Percentiles rank a stretch among this genome's conserved stretches.
phyloP scores from a whole-genome alignment of 1,140 invertebrate genomes.

The Nasonia vitripennis region DNA sequence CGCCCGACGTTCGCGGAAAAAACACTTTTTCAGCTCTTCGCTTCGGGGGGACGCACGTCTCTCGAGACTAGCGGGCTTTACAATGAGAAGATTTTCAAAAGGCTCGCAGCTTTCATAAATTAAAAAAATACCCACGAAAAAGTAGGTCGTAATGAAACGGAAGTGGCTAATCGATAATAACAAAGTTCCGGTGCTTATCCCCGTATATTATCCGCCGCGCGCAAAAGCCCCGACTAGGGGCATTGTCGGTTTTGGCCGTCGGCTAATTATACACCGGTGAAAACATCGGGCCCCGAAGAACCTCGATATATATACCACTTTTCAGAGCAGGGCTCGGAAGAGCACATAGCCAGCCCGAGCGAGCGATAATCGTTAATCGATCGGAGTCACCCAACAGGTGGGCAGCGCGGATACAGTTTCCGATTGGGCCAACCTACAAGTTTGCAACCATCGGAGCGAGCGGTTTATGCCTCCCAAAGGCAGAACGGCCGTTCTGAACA shows the following conservation, averaged over 20 bases:
- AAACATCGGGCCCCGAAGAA: background rate
- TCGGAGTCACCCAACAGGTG: conserved; percentile 28
- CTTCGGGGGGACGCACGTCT: too few relatives aligned
- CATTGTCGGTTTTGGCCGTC: background rate
- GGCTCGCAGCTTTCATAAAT: background rate
- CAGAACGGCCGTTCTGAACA: background rate
- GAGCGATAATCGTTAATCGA: conserved; percentile 33
- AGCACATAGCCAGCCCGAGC: too few relatives aligned
- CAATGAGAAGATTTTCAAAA: background rate
- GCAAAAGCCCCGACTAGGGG: background rate
- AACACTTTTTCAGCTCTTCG: background rate
- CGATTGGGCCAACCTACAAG: conserved; percentile 14
- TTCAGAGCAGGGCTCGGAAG: background rate
- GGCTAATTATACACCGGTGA: conserved; percentile 13
- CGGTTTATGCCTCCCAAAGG: background rate
- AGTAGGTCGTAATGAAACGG: background rate
- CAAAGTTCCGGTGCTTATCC: background rate
- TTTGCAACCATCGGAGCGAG: too few relatives aligned
- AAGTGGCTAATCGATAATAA: conserved; percentile 9
- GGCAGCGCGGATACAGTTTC: conserved; percentile 19
- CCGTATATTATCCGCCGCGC: too few relatives aligned
- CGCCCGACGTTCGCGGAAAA: too few relatives aligned
- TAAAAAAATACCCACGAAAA: too few relatives aligned
- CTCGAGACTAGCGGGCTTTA: too few relatives aligned
- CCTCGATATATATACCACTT: too few relatives aligned